A percentile compares a stretch with the other conserved stretches of the same genome.
phyloP scores from a whole-genome alignment of 2,888 invertebrate species.

The Sarcophaga caerulescens region DNA sequence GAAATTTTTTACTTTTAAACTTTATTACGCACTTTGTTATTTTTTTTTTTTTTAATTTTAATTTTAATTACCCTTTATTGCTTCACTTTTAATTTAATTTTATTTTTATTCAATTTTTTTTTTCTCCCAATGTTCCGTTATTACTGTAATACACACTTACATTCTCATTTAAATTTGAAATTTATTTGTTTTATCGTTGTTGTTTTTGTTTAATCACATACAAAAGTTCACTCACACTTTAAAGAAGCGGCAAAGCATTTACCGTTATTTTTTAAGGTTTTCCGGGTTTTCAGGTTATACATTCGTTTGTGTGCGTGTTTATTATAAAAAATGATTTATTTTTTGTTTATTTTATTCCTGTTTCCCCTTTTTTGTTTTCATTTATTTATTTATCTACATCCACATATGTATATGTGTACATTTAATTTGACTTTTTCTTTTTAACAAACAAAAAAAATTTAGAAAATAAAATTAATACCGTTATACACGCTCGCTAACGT shows the following conservation, averaged over 20 bases:
- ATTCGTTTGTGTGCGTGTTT: conserved; percentile 27
- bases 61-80: no score
- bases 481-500: conserved; percentile 44
- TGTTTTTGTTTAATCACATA: background rate
- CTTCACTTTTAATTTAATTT: no score
- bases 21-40: no score
- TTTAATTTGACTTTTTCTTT: conserved; percentile 8
- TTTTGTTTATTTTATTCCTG: conserved; percentile 1
- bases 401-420: background rate
- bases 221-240: conserved; percentile 65
- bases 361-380: conserved; percentile 18
- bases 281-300: background rate
- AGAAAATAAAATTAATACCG: conserved; percentile 31
- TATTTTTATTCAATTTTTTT: background rate
- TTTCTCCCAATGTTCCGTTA: conserved; percentile 21
- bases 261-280: background rate
- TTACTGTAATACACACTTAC: background rate
- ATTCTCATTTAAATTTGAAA: background rate
- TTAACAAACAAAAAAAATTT: conserved; percentile 17
- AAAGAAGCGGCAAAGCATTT: conserved; percentile 44
- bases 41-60: no score
- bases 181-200: conserved; percentile 19
- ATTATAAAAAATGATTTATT: background rate
- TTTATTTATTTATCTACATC: background rate
- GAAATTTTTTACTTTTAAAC: no score